Conservation (phyloP, 2,797 vertebrate species). For the Cuculus canorus region DNA sequence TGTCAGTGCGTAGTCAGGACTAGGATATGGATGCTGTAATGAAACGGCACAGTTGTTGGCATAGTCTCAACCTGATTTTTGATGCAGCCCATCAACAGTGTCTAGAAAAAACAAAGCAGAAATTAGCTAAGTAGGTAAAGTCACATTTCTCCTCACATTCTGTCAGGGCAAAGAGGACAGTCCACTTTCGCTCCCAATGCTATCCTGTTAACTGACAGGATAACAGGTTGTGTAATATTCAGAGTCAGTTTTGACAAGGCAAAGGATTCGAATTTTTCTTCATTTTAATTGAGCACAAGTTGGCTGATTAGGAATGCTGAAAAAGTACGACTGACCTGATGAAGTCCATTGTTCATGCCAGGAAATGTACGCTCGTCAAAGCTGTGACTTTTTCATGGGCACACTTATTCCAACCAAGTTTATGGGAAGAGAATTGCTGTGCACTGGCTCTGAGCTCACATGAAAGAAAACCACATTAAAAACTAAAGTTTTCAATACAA, state of each 20-base stretch:
- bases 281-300: neutral
- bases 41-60: neutral
- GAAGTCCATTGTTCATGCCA: rapidly evolving
- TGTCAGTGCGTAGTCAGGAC: neutral
- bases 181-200: neutral
- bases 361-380: neutral
- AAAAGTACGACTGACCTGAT: neutral
- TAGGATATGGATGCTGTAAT: rapidly evolving
- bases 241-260: neutral
- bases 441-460: neutral
- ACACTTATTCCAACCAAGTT: neutral
- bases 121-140: neutral
- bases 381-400: neutral
- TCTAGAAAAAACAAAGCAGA: neutral
- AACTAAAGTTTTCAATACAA: neutral
- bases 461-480: neutral
- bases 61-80: neutral
- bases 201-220: neutral
- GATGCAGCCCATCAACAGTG: neutral
- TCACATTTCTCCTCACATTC: neutral
- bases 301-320: neutral
- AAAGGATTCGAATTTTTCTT: neutral
- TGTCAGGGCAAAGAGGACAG: neutral
- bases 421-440: neutral
- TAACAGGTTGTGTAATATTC: neutral